Evolutionary conservation across 1,140 invertebrate genomes (phyloP), one percentile per base, ranked within the genome.

Genomic region (Bombus turneri): DNA sequence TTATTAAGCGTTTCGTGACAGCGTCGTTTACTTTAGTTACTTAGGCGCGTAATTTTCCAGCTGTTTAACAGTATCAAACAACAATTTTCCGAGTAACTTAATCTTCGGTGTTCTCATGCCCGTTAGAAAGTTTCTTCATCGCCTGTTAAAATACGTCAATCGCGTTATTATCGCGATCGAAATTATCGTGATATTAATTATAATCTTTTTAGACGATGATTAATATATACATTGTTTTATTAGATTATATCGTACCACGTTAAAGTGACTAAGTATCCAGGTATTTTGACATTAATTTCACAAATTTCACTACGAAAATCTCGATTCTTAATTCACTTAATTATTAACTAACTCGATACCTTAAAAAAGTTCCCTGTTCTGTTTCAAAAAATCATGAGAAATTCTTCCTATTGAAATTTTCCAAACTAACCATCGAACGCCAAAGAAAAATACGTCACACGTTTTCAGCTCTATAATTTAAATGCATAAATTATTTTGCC

Each of bases 81-180:
- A 69, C 39, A 71, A 71, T 71, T 71, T 71, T 71, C 39, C 69
- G 28, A 71, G 12, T 43, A 71, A 41, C 69, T 71, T 41, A 69
- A 39, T 69, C 68, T 37, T 37, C 68, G 2, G 68, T 37, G 31
- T 69, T 39, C 28, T 69, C 68, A 2, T 34, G 10, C 22, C 1
- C 34, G 28, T 37, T 69, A 37, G 9, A 0, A 18, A 5, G 22
- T 69, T 69, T 39, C 34, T 39, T 69, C 22, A 0, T 69, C 34
- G 3, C 1, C 0, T 68, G 25, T 68, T 22, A 47, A 34, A 9
- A 34, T 37, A 68, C 10, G 66, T 37, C 66, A 3, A 22, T 31
- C 34, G 34, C 22, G 34, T 69, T 69, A 12, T 69, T 37, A 25
- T 69, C 34, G 22, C 3, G 34, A 39, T 37, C 34, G 34, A 69